These are phyloP conservation scores for Gadopsis bispinosus DNA, from an alignment of 2,797 vertebrate genomes.

Conservation along the genomic window DNA sequence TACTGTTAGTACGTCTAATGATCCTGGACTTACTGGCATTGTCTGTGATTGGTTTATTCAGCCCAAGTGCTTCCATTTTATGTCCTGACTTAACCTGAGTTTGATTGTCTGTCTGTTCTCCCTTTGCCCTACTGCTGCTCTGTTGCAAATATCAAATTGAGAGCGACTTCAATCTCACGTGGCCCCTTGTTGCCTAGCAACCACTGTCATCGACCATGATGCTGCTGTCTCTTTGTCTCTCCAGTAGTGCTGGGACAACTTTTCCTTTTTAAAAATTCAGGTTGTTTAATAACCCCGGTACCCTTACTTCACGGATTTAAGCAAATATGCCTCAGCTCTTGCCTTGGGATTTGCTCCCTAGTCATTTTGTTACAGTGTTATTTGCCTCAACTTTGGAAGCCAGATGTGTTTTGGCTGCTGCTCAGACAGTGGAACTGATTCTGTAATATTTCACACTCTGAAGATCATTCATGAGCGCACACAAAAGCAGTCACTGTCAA, in stretches of 20 bases:
- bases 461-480: slow-evolving; percentile 39
- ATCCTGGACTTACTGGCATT: slow-evolving; percentile 5
- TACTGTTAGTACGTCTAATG: slow-evolving; percentile 31
- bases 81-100: slow-evolving; percentile 41
- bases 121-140: slow-evolving; percentile 46
- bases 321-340: neutral
- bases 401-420: slow-evolving; percentile 39
- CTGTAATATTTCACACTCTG: slow-evolving; percentile 49
- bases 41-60: slow-evolving; percentile 30
- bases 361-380: slow-evolving; percentile 29
- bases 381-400: slow-evolving; percentile 21
- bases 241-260: slow-evolving; percentile 44
- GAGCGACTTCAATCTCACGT: slow-evolving; percentile 71
- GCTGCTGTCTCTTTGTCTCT: slow-evolving; percentile 44
- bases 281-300: slow-evolving; percentile 49
- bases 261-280: slow-evolving; percentile 35
- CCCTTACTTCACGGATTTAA: slow-evolving; percentile 48
- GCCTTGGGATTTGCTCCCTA: neutral
- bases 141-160: slow-evolving; percentile 77
- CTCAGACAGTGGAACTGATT: slow-evolving; percentile 44
- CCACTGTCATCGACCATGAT: slow-evolving; percentile 76
- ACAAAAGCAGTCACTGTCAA: slow-evolving; percentile 8
- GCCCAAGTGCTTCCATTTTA: slow-evolving; percentile 43
- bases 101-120: slow-evolving; percentile 27
- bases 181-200: slow-evolving; percentile 83